These are phyloP conservation scores for Epizoanthus fatuus DNA, from an alignment of 92 coral and sea anemone species.

Conservation along the genomic window DNA sequence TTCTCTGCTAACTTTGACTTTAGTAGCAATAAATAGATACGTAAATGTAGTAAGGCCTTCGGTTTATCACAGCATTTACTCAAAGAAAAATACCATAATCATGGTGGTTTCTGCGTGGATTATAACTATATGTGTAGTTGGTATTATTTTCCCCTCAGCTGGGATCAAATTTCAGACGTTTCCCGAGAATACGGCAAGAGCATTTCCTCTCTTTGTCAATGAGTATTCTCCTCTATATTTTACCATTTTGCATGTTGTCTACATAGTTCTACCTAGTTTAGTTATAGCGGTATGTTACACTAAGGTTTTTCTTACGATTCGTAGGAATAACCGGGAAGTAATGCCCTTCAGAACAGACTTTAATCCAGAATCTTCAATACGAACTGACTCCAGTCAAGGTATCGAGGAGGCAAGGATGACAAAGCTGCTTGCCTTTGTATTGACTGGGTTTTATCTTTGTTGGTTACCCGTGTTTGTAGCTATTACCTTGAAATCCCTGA, in stretches of 20 bases:
- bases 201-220: conserved; percentile 19
- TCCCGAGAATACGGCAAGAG: conserved; percentile 26
- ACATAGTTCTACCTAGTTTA: conserved; percentile 17
- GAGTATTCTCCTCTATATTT: background rate
- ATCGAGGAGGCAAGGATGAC: conserved; percentile 2
- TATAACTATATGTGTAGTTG: background rate
- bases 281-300: conserved; percentile 6
- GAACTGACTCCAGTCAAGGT: background rate
- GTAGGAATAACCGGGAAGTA: background rate
- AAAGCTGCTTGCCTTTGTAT: background rate
- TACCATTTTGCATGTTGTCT: conserved; percentile 2
- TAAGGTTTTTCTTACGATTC: conserved; percentile 12
- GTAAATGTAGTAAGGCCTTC: background rate
- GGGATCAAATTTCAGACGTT: conserved; percentile 5
- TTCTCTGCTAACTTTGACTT: conserved; percentile 21
- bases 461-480: conserved; percentile 15
- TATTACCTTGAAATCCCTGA: background rate
- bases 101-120: conserved; percentile 16
- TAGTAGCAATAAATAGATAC: conserved; percentile 23
- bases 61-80: conserved; percentile 9
- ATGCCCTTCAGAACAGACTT: no score
- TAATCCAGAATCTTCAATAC: no score
- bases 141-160: conserved; percentile 8
- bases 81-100: conserved; percentile 13
- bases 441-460: conserved; percentile 10